Percentiles rank a stretch among this genome's conserved stretches.
These are phyloP conservation scores for Eupithecia subfuscata DNA, from an alignment of 2,888 invertebrate genomes.

Conservation along the genomic window DNA sequence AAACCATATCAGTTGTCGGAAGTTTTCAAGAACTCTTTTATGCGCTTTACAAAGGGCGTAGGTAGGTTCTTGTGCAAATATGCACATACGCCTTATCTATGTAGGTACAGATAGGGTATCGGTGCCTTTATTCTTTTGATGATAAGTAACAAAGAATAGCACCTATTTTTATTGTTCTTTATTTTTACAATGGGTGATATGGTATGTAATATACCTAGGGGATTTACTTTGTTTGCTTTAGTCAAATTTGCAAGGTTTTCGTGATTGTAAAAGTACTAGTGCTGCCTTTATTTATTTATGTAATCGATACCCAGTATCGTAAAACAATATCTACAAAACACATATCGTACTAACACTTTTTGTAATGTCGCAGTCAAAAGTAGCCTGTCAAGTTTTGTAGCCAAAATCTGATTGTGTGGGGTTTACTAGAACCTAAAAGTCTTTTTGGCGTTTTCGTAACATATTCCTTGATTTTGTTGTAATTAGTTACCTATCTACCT, in stretches of 20 bases:
- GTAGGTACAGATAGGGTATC: conserved; percentile 26
- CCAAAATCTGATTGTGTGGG: neutral
- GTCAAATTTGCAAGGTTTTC: conserved; percentile 16
- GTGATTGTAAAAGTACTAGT: conserved; percentile 7
- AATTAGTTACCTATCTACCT: neutral
- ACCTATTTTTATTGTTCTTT: conserved; percentile 35
- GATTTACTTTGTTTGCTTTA: conserved; percentile 18
- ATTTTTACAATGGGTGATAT: conserved; percentile 20
- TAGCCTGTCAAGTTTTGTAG: conserved; percentile 8
- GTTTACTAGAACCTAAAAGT: neutral
- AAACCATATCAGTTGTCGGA: conserved; percentile 31
- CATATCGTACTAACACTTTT: conserved; percentile 17
- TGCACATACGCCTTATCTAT: conserved; percentile 27
- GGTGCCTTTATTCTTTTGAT: conserved; percentile 19
- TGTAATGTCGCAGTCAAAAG: conserved; percentile 10
- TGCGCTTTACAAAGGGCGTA: conserved; percentile 22
- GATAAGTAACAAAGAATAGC: conserved; percentile 37
- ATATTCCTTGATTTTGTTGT: neutral
- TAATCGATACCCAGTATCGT: conserved; percentile 28
- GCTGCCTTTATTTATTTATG: conserved; percentile 16
- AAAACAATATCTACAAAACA: conserved; percentile 18
- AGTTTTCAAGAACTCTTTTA: conserved; percentile 24
- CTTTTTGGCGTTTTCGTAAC: neutral
- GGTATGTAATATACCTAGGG: conserved; percentile 15
- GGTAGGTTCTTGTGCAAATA: conserved; percentile 32